Percentiles rank a stretch among this genome's conserved stretches.
These are phyloP conservation scores for Rhagoletis pomonella DNA, from an alignment of 1,140 invertebrate genomes.

Conservation along the genomic window DNA sequence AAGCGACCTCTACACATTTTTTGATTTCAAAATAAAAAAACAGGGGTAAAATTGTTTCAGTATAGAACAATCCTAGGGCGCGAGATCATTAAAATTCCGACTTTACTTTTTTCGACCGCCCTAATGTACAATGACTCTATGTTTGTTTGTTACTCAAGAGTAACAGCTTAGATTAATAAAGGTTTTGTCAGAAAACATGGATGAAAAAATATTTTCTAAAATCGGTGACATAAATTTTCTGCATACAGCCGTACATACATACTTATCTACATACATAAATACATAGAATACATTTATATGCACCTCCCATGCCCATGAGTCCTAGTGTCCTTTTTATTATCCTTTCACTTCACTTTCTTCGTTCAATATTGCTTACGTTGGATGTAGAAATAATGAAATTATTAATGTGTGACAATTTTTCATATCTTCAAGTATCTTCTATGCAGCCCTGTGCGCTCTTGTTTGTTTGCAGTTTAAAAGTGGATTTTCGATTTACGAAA, in stretches of 20 bases:
- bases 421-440: slow-evolving; percentile 18
- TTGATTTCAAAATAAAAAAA: too few relatives aligned
- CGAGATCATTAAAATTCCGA: neutral
- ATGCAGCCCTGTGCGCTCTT: neutral
- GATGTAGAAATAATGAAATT: neutral
- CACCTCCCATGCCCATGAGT: neutral
- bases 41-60: too few relatives aligned
- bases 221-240: slow-evolving; percentile 31
- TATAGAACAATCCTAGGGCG: too few relatives aligned
- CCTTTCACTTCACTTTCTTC: neutral
- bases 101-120: neutral
- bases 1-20: too few relatives aligned
- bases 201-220: neutral
- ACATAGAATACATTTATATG: too few relatives aligned
- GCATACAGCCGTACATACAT: neutral
- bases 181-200: neutral
- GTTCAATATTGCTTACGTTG: too few relatives aligned
- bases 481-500: neutral
- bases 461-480: neutral
- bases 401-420: slow-evolving; percentile 25
- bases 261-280: too few relatives aligned
- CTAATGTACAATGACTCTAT: too few relatives aligned
- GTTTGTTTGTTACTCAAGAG: too few relatives aligned
- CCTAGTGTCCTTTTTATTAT: neutral
- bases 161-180: too few relatives aligned